Percentiles rank a stretch among this genome's conserved stretches.
Conservation (phyloP, 2,113 vertebrate genomes). For the Barbus barbus region DNA sequence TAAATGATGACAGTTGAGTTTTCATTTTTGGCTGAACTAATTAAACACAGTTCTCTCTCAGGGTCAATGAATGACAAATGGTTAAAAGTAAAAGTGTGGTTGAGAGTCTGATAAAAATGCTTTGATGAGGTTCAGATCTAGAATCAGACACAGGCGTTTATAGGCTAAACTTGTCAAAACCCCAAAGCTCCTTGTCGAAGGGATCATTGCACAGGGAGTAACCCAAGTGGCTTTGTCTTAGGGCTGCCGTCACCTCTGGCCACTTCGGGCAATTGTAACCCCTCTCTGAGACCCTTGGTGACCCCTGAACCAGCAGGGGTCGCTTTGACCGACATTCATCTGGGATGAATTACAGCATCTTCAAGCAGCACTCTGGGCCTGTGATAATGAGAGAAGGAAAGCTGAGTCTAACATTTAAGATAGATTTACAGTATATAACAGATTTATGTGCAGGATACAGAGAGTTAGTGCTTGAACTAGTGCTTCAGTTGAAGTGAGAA, state of each 20-base stretch:
- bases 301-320: slow-evolving; percentile 43
- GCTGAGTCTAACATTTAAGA: not conserved
- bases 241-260: slow-evolving; percentile 31
- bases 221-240: slow-evolving; percentile 42
- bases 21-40: not conserved
- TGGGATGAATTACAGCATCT: slow-evolving; percentile 52
- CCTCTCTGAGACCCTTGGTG: slow-evolving; percentile 28
- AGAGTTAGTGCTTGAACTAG: not conserved
- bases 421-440: not conserved
- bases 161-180: not conserved
- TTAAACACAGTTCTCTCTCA: not conserved
- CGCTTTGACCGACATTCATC: slow-evolving; percentile 22
- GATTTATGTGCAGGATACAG: not conserved
- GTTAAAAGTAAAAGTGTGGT: not conserved
- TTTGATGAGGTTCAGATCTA: slow-evolving; percentile 14
- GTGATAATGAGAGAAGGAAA: slow-evolving; percentile 9
- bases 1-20: not conserved
- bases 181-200: slow-evolving; percentile 6
- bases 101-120: not conserved
- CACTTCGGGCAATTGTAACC: slow-evolving; percentile 29
- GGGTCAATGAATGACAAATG: not conserved
- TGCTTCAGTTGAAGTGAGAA: not conserved
- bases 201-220: not conserved
- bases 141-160: not conserved
- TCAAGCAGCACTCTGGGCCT: slow-evolving; percentile 7